A percentile compares a stretch with the other conserved stretches of the same genome.
Evolutionary conservation across 2,113 vertebrate species (phyloP).

Genomic region (Microtus ochrogaster): DNA sequence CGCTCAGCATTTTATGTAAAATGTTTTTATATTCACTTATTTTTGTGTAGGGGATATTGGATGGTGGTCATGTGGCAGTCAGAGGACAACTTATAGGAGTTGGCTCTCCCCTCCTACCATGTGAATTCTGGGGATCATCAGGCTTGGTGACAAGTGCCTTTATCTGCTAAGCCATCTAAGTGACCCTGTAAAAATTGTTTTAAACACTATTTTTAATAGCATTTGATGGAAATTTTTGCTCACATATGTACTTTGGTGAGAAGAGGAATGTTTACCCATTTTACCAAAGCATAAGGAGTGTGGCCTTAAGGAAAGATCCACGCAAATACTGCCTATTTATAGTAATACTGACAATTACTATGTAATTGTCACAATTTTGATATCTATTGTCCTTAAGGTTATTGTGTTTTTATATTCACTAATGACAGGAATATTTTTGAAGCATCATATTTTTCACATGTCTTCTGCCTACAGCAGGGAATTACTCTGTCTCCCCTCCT

Average conservation of each 20-base stretch:
- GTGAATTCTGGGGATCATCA: too few relatives aligned
- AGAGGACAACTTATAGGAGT: background rate
- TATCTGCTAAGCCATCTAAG: background rate
- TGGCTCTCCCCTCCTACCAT: background rate
- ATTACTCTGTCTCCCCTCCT: background rate
- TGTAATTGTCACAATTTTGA: background rate
- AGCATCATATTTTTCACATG: background rate
- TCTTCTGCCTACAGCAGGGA: background rate
- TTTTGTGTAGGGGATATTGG: background rate
- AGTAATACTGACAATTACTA: too few relatives aligned
- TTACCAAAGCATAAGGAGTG: too few relatives aligned
- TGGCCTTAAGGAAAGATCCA: too few relatives aligned
- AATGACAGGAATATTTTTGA: slow-evolving; percentile 50
- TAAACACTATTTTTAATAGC: background rate
- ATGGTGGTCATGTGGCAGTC: background rate
- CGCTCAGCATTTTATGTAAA: background rate
- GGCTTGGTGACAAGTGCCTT: background rate
- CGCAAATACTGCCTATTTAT: too few relatives aligned
- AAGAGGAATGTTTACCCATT: too few relatives aligned
- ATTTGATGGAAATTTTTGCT: slow-evolving; percentile 1
- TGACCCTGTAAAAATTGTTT: background rate
- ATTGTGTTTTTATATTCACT: background rate
- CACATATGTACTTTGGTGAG: background rate
- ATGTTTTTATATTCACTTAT: background rate
- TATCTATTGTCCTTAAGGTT: background rate